Percentiles rank a stretch among this genome's conserved stretches.
Conservation (phyloP, 1,140 invertebrate species). For the Drosophila sucinea region DNA sequence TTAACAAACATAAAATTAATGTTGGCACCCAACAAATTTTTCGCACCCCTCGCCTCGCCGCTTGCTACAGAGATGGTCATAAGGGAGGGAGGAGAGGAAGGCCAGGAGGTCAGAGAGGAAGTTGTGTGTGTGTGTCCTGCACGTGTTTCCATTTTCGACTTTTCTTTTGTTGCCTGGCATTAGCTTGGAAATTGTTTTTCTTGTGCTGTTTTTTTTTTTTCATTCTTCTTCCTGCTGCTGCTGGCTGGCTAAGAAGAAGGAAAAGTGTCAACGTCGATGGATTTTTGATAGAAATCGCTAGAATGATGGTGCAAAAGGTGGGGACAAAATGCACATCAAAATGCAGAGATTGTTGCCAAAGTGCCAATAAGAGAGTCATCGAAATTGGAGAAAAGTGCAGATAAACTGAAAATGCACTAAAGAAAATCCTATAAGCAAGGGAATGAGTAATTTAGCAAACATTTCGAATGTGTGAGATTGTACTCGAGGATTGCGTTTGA, state of each 20-base stretch:
- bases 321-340: slow-evolving; percentile 51
- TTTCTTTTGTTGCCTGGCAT: slow-evolving; percentile 39
- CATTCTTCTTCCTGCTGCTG: background rate
- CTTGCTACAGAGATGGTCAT: background rate
- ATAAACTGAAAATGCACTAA: slow-evolving; percentile 32
- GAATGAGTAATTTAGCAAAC: slow-evolving; percentile 16
- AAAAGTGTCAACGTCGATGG: slow-evolving; percentile 49
- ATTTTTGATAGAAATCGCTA: slow-evolving; percentile 63
- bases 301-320: background rate
- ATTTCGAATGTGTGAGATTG: slow-evolving; percentile 8
- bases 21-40: slow-evolving; percentile 77
- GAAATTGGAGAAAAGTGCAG: slow-evolving; percentile 49
- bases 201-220: slow-evolving; percentile 10
- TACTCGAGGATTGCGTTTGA: background rate
- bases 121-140: slow-evolving; percentile 41
- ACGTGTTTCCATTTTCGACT: slow-evolving; percentile 71
- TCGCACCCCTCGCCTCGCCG: slow-evolving; percentile 10
- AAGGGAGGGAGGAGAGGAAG: background rate
- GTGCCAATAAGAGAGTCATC: slow-evolving; percentile 61
- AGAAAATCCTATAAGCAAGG: slow-evolving; percentile 15
- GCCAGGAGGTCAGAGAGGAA: slow-evolving; percentile 26
- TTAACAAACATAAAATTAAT: slow-evolving; percentile 82
- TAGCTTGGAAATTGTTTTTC: slow-evolving; percentile 65
- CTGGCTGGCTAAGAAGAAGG: slow-evolving; percentile 11
- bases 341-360: slow-evolving; percentile 69